phyloP scores from a whole-genome alignment of 2,797 vertebrate species.

The Anguilla obscura region DNA sequence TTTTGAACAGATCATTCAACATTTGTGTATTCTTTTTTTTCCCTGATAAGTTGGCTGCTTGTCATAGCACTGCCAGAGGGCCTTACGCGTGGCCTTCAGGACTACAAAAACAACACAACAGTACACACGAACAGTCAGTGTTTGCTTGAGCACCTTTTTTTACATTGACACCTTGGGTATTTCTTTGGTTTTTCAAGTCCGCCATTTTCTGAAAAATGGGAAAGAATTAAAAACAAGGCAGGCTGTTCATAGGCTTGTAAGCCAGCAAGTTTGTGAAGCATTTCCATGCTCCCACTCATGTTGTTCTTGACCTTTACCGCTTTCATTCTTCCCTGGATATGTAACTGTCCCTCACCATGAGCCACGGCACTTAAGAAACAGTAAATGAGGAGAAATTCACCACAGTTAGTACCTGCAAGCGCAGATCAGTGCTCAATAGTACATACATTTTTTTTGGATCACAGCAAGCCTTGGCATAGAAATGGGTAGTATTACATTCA shows the following conservation, averaged over 20 bases:
- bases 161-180: constrained; percentile 10
- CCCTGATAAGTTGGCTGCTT: not conserved
- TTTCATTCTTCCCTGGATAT: constrained; percentile 19
- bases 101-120: constrained; percentile 7
- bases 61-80: not conserved
- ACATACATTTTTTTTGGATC: not conserved
- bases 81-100: not conserved
- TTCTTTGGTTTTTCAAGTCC: constrained; percentile 19
- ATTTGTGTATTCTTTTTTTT: not conserved
- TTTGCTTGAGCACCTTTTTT: not conserved
- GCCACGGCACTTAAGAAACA: constrained; percentile 15
- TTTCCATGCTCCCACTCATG: constrained; percentile 19
- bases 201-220: not conserved
- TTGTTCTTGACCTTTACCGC: constrained; percentile 26
- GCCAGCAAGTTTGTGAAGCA: constrained; percentile 6
- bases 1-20: not conserved
- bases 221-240: constrained; percentile 24
- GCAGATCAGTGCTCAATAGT: not conserved
- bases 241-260: not conserved
- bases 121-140: not conserved
- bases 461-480: not conserved
- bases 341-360: not conserved
- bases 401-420: constrained; percentile 6
- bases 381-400: constrained; percentile 23
- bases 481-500: not conserved